Evolutionary conservation across 2,113 vertebrate genomes (phyloP).

Genomic region (Entomyzon cyanotis): DNA sequence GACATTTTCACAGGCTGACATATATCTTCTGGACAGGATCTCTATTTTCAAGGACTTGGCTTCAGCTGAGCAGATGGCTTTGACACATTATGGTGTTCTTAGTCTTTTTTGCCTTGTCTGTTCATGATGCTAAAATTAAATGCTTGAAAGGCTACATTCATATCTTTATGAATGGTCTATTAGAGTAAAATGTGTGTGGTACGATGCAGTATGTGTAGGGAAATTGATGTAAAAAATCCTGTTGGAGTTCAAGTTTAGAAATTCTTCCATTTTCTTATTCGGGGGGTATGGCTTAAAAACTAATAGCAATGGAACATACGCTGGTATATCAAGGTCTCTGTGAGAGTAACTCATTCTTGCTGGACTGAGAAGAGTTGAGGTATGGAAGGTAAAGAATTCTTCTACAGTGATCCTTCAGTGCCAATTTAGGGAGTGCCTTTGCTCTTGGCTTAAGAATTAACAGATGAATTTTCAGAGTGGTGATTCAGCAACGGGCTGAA

Average conservation of each 20-base stretch:
- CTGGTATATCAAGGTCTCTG: background rate
- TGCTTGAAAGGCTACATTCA: background rate
- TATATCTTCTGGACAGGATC: background rate
- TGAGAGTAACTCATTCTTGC: background rate
- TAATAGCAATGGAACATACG: background rate
- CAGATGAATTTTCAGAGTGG: background rate
- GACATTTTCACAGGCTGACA: background rate
- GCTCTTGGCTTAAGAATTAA: constrained; percentile 46
- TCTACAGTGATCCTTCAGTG: background rate
- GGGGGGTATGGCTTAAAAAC: background rate
- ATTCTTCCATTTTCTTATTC: background rate
- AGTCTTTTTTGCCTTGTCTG: background rate
- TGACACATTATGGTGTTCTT: background rate
- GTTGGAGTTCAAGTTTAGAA: background rate
- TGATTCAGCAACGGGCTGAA: constrained; percentile 48
- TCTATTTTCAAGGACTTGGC: background rate
- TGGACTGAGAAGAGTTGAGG: background rate
- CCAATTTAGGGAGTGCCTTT: constrained; percentile 50
- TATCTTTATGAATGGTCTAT: background rate
- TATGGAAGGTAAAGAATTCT: background rate
- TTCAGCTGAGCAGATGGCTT: background rate
- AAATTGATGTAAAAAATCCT: background rate
- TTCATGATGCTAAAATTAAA: background rate
- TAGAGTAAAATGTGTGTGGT: background rate
- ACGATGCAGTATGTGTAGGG: background rate